Conservation (phyloP, 2,888 invertebrate genomes). For the Agrilus cyanescens region DNA sequence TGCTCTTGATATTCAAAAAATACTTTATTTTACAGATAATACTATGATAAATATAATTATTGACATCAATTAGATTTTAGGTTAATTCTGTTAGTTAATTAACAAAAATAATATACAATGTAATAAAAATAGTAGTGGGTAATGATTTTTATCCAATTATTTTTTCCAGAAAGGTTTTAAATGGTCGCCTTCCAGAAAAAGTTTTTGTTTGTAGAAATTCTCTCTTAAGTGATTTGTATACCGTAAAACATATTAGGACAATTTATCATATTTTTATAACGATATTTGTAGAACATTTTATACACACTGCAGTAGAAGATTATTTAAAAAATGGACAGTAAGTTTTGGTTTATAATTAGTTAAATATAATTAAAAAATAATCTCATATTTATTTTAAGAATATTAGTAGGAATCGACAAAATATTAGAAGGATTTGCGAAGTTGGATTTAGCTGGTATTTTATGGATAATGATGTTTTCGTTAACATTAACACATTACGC, state of each 20-base stretch:
- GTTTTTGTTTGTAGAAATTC: conserved; percentile 64
- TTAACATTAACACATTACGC: conserved; percentile 26
- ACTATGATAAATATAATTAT: too few species aligned
- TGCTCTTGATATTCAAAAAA: too few species aligned
- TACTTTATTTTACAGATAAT: too few species aligned
- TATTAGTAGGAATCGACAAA: conserved; percentile 45
- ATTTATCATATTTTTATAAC: conserved; percentile 78
- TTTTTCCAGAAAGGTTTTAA: conserved; percentile 7
- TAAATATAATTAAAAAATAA: conserved; percentile 5
- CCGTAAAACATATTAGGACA: conserved; percentile 66
- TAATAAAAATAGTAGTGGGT: neutral
- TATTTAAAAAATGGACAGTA: conserved; percentile 64
- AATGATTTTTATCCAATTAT: neutral
- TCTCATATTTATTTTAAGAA: conserved; percentile 28
- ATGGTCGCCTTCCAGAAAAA: conserved; percentile 41
- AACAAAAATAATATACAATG: too few species aligned
- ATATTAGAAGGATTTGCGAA: conserved; percentile 48
- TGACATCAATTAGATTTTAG: too few species aligned
- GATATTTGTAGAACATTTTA: conserved; percentile 57
- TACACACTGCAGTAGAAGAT: conserved; percentile 63
- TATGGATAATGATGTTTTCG: conserved; percentile 43
- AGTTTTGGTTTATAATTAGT: conserved; percentile 34
- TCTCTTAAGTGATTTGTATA: conserved; percentile 65
- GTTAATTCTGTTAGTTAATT: too few species aligned
- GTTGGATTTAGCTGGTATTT: conserved; percentile 41